Conservation (phyloP, 2,888 invertebrate genomes). For the Drosophila trichaetosa region DNA sequence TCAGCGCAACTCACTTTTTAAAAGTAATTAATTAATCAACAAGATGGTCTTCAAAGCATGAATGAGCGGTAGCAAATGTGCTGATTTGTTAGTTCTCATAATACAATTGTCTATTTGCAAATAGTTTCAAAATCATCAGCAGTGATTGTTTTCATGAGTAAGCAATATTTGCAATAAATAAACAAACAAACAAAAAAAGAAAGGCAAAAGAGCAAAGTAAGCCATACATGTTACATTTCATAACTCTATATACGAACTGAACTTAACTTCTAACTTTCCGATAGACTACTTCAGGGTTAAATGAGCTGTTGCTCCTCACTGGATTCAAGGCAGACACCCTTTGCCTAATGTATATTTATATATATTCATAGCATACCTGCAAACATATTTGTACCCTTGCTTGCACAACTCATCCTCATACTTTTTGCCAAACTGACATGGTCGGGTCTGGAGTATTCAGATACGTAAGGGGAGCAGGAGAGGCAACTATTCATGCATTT, state of each 20-base stretch:
- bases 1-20: neutral
- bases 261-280: constrained; percentile 10
- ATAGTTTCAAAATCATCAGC: neutral
- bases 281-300: neutral
- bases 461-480: constrained; percentile 21
- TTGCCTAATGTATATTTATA: neutral
- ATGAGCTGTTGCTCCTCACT: constrained; percentile 3
- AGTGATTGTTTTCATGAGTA: neutral
- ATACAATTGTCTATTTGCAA: neutral
- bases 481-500: constrained; percentile 72
- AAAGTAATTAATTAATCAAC: neutral
- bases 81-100: neutral
- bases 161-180: neutral
- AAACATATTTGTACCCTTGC: neutral
- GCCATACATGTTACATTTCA: neutral
- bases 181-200: neutral
- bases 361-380: neutral
- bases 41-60: neutral
- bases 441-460: constrained; percentile 41
- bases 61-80: neutral
- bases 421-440: constrained; percentile 3
- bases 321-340: neutral
- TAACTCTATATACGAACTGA: neutral
- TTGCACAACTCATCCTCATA: neutral
- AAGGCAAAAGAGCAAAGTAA: too few species aligned